Evolutionary conservation across 1,140 invertebrate species (phyloP).

Genomic region (Acyrthosiphon pisum): DNA sequence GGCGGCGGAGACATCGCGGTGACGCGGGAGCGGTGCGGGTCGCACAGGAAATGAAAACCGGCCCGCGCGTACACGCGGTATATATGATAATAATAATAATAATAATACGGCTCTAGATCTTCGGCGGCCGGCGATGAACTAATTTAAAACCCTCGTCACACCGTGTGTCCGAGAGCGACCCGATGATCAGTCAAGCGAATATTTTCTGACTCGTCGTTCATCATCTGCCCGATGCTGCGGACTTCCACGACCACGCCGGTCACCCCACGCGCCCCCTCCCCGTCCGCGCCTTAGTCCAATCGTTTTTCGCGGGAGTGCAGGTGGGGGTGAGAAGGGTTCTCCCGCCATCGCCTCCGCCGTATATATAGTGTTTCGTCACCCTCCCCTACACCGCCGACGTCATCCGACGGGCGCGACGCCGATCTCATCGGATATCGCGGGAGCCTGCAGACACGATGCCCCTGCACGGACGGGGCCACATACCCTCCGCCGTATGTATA

Average conservation of each 20-base stretch:
- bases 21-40: neutral
- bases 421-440: conserved; percentile 25
- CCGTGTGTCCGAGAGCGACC: conserved; percentile 39
- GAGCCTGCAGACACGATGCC: neutral
- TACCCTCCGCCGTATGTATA: neutral
- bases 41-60: conserved; percentile 54
- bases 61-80: conserved; percentile 25
- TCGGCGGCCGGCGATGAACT: conserved; percentile 37
- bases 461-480: neutral
- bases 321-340: neutral
- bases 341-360: neutral
- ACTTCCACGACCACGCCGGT: conserved; percentile 13
- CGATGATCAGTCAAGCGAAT: conserved; percentile 57
- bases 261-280: too few relatives aligned
- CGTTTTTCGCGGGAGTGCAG: neutral
- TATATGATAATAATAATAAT: neutral
- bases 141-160: conserved; percentile 57
- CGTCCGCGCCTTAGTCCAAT: neutral
- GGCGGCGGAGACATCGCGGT: neutral
- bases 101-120: neutral
- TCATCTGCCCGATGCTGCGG: conserved; percentile 41
- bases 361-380: neutral
- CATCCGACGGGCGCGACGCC: neutral
- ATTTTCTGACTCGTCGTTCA: conserved; percentile 56
- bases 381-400: neutral